A percentile compares a stretch with the other conserved stretches of the same genome.
These are phyloP conservation scores for Anoplophora glabripennis DNA, from an alignment of 1,140 invertebrate genomes.

Conservation along the genomic window DNA sequence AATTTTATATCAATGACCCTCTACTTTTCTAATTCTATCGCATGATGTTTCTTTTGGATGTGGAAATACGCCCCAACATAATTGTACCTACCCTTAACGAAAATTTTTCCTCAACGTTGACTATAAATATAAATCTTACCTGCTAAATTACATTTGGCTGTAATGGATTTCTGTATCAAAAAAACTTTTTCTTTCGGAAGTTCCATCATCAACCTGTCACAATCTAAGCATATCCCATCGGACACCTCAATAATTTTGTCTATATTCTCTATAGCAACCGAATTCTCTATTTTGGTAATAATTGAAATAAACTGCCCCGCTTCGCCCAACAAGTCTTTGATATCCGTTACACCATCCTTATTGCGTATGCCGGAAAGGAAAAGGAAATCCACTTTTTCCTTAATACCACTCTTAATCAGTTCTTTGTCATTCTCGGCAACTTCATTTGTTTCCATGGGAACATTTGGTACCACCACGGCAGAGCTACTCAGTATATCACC, in stretches of 20 bases:
- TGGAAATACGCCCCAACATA: no score
- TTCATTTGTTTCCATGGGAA: constrained; percentile 73
- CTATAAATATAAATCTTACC: constrained; percentile 18
- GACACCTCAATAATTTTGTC: constrained; percentile 67
- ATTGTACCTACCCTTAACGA: no score
- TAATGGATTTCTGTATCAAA: constrained; percentile 81
- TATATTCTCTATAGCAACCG: constrained; percentile 69
- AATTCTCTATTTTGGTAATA: constrained; percentile 72
- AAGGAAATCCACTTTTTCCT: constrained; percentile 60
- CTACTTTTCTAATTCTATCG: no score
- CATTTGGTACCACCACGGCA: constrained; percentile 73
- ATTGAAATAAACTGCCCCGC: constrained; percentile 57
- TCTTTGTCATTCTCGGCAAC: constrained; percentile 76
- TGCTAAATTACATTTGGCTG: constrained; percentile 66
- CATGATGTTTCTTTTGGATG: no score
- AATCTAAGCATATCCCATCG: constrained; percentile 75
- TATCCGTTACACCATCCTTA: constrained; percentile 69
- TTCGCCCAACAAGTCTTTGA: constrained; percentile 52
- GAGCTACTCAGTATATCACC: constrained; percentile 48
- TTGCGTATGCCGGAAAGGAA: constrained; percentile 68
- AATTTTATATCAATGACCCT: no score
- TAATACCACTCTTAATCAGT: constrained; percentile 71
- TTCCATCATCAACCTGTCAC: constrained; percentile 74
- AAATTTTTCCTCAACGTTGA: no score
- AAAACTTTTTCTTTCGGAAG: constrained; percentile 83